Evolutionary conservation across 2,113 vertebrate species (phyloP), one percentile per base, ranked within the genome.

Genomic region (Pseudorectes ferrugineus): DNA sequence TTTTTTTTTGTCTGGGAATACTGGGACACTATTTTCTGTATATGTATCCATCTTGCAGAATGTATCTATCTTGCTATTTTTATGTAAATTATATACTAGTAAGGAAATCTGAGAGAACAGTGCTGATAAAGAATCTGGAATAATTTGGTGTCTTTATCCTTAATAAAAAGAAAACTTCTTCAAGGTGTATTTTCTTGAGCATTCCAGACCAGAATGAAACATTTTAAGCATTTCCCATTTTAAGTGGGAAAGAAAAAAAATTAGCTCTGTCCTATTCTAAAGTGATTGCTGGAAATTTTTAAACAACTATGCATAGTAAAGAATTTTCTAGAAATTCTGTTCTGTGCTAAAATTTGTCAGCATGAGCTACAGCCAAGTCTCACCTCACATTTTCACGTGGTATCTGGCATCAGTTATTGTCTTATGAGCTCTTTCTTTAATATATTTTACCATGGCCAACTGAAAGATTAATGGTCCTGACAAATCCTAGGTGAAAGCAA

Each of bases 311-410:
- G 28, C 11, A 12, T 25, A 85, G 23, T 15, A 76, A 87, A 55
- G 25, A 71, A 21, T n/a, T 70, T 68, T 52, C 19, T 57, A 42
- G 52, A 67, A 86, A 29, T 81, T 76, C 22, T 38, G 8, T 65
- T 22, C 31, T 85, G 11, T 55, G 26, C 42, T 71, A 58, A 58
- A 67, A 82, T 59, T 25, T 77, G 55, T 55, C 49, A 84, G 31
- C 4, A 0, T 81, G 36, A 79, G 19, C 71, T 89, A 38, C 20
- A 77, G 23, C 23, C 9, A 45, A 65, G 35, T 46, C n/a, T 90
- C 11, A 5, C 35, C 22, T 87, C 3, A 0, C 9, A 4, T 68
- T 85, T 35, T 54, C 6, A 0, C 5, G 1, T 67, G 70, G 10
- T 38, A 40, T 55, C 46, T 58, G 84, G 28, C 61, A 59, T 68